Evolutionary conservation across 2,888 invertebrate genomes (phyloP), one percentile per base, ranked within the genome.

Genomic region (Cryptus armator): DNA sequence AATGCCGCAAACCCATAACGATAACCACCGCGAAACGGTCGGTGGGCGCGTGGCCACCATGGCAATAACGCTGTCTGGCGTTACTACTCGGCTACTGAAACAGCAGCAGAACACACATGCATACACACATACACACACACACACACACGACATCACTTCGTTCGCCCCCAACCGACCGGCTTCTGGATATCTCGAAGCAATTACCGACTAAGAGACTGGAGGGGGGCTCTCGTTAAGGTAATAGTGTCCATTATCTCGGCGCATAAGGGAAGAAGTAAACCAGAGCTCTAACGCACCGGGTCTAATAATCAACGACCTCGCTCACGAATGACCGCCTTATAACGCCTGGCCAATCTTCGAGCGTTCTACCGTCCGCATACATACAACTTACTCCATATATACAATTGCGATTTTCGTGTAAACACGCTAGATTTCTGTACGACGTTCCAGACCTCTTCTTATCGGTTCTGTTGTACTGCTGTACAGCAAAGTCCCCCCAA

Each of bases 1-100:
- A 92, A 93, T 92, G 91, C 92, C 92, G 89, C 92, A 91, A 91
- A 90, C 91, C 91, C 92, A 93, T 93, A 93, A 93, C 92, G 92
- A 93, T 93, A 93, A 93, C 92, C 91, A 89, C 90, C 90, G 87
- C 89, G 90, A 90, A 92, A 92, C 90, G 90, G 89, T 90, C 92
- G 91, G 91, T 89, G 91, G 88, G 91, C 90, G 89, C 91, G 91
- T 91, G 90, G 91, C 92, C 91, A 89, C 89, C 85, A 85, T 87
- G 89, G 91, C 91, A 91, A 91, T 93, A 92, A 92, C 91, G 90
- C 90, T 90, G 92, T 91, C 92, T 91, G 91, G 87, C 29, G 75
- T 68, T 76, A 76, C 77, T 85, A 77, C 81, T 81, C 53, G 64
- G 75, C 76, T 59, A 53, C 67, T 68, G 83, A 76, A 85, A 76